Base-by-base conservation (phyloP, 1,140 invertebrate genomes). In the Eriocheir sinensis region DNA sequence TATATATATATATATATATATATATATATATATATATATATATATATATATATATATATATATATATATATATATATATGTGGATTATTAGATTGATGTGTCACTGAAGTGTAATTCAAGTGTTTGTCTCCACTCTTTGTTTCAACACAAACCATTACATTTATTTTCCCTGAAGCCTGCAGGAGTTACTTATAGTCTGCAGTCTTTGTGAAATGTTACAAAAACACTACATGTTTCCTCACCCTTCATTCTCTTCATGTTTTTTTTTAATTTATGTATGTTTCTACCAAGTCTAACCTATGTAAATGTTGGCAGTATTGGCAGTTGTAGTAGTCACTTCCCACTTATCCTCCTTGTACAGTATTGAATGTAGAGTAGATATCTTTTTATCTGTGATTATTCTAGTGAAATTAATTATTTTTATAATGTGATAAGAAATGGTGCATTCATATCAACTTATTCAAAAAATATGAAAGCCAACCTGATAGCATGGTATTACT, bases 241-340 rank as follows among this genome's bases (percentile, higher is more conserved):
- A 94, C 89, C 93, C 93, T 91, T 83, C 93, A 94, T 91, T 85
- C 80, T 94, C 72, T 94, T 90, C 89, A 91, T 85, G 40, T 91
- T 60, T 41, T 36, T 89, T 30, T 60, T 40, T 92, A 36, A 60
- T 41, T 85, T 40, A 60, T 36, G n/a, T 86, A 30, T 86, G 80
- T 53, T 44, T 81, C 83, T 93, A 83, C 72, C 89, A 30, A 83
- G 60, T 88, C 85, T 88, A 85, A 89, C 83, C 92, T 72, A 34
- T 93, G 85, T 93, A 48, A 93, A n/a, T 83, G 92, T 93, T 86
- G 44, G 92, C 80, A 93, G 83, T 38, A 86, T 93, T 93, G 34
- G 81, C 88, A 93, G 92, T 89, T 30, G 88, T 48, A 81, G 80
- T 88, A 81, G 80, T 88, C 88, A 89, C 41, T 89, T 89, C 88